Evolutionary conservation across 2,888 invertebrate species (phyloP).

Genomic region (Caenorhabditis sp.): DNA sequence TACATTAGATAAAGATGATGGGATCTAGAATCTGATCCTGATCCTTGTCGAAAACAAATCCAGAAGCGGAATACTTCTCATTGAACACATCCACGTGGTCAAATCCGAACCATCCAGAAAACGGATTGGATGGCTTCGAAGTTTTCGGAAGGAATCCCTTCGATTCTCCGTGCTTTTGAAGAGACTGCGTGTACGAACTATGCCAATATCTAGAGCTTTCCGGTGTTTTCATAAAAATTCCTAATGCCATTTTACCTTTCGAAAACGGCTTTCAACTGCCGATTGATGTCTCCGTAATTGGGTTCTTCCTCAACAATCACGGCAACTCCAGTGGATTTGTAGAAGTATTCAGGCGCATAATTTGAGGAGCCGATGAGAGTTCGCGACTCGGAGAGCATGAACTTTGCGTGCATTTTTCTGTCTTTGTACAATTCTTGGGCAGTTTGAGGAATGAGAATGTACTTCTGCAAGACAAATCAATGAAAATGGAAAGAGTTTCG

Average conservation of each 20-base stretch:
- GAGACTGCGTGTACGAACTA: slow-evolving; percentile 25
- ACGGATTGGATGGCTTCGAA: slow-evolving; percentile 44
- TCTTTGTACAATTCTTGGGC: slow-evolving; percentile 49
- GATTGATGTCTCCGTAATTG: slow-evolving; percentile 35
- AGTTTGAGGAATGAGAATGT: slow-evolving; percentile 49
- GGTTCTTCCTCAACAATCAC: slow-evolving; percentile 33
- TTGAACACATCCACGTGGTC: slow-evolving; percentile 44
- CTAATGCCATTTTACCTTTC: slow-evolving; percentile 19
- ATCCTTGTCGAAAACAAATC: slow-evolving; percentile 36
- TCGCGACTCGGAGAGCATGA: slow-evolving; percentile 43
- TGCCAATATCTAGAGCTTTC: slow-evolving; percentile 46
- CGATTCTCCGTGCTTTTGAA: slow-evolving; percentile 47
- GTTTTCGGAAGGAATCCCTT: slow-evolving; percentile 40
- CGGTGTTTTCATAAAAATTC: not conserved
- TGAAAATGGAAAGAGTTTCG: not conserved
- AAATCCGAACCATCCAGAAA: slow-evolving; percentile 51
- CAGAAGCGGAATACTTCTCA: slow-evolving; percentile 36
- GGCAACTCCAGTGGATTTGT: slow-evolving; percentile 51
- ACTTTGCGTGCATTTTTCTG: slow-evolving; percentile 55
- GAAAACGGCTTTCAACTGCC: slow-evolving; percentile 43
- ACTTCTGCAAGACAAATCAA: slow-evolving; percentile 32
- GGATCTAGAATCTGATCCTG: slow-evolving; percentile 34
- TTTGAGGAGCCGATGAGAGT: slow-evolving; percentile 54
- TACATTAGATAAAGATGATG: slow-evolving; percentile 29
- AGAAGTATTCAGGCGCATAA: slow-evolving; percentile 58